Base-by-base conservation (phyloP, 2,113 vertebrate genomes). In the Lampris incognitus region DNA sequence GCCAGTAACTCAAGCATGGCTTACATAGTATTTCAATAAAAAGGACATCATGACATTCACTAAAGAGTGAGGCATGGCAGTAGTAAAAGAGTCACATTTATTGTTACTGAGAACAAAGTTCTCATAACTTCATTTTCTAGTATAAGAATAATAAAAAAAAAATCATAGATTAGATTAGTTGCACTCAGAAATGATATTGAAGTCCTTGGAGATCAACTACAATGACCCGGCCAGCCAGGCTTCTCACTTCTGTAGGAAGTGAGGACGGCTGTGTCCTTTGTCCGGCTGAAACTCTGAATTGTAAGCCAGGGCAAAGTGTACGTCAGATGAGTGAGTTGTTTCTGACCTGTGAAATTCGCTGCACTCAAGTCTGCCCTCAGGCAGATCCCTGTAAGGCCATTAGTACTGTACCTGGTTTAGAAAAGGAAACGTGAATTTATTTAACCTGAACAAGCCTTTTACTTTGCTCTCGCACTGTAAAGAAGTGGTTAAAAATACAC, bases 401-500 rank as follows among this genome's bases (percentile, higher is more conserved):
- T 57, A 13, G 66, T 73, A 24, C 55, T 83, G 58, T 56, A 66
- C 59, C 78, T 55, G 5, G 71, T 72, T 87, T 69, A 78, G 66
- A 69, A 86, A 87, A 85, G 75, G 66, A 81, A 78, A 82, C 56
- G 1, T 74, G 67, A 40, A 3, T 76, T 85, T 65, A 74, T 87
- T 86, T 76, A 72, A 90, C 87, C 66, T 76, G 66, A 83, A 81
- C 85, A 82, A 71, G 69, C 69, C 61, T 76, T 89, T 87, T 78
- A 83, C 79, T 85, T 76, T 84, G 58, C 82, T 69, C 72, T 48
- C n/a, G 13, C 9, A 61, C 79, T 91, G 70, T 78, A 69, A 78
- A 83, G 57, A 72, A 44, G 57, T 38, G 69, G 79, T 80, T 88
- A 88, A 92, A 91, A 92, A 91, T 92, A 90, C 70, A 79, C 68